Base-by-base conservation (phyloP, 2,888 invertebrate species). In the Heteropelma amictum region DNA sequence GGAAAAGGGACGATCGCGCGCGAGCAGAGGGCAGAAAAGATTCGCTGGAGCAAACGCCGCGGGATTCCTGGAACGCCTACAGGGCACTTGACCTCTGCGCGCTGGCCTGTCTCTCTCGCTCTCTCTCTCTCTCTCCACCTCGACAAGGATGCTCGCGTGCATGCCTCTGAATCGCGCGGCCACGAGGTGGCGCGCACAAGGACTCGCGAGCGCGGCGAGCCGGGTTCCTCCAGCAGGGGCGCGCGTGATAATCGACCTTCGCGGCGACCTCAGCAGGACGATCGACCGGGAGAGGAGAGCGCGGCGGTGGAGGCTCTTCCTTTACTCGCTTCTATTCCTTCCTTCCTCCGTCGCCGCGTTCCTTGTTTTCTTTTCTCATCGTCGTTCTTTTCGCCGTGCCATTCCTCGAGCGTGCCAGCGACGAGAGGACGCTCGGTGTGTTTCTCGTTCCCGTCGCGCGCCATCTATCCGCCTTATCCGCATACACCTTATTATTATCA, bases 61-160 rank as follows among this genome's bases (percentile, higher is more conserved):
- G 77, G 69, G 81, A 82, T 82, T 84, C 83, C 81, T 80, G 80
- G 81, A 83, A 84, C 83, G 82, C 83, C 82, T 82, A 81, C 82
- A 79, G 77, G 77, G 76, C 60, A 73, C 72, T 76, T 81, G 79
- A 77, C 79, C 81, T 69, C 79, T n/a, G n/a, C n/a, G n/a, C n/a
- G n/a, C n/a, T n/a, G n/a, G n/a, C n/a, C n/a, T n/a, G n/a, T n/a
- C n/a, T n/a, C n/a, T n/a, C n/a, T n/a, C n/a, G n/a, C n/a, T n/a
- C 80, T 65, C 73, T 53, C 42, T 61, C 17, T 56, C 38, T n/a
- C 30, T 56, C 42, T 56, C 42, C 35, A 21, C 47, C 12, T 28
- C 26, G 23, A 19, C 33, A 38, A 19, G 49, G 58, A 69, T 53
- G 33, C 53, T 53, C 53, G 21, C 61, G 69, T 64, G 64, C 73